Conservation (phyloP, 1,140 invertebrate species). For the Archivesica marissinica region DNA sequence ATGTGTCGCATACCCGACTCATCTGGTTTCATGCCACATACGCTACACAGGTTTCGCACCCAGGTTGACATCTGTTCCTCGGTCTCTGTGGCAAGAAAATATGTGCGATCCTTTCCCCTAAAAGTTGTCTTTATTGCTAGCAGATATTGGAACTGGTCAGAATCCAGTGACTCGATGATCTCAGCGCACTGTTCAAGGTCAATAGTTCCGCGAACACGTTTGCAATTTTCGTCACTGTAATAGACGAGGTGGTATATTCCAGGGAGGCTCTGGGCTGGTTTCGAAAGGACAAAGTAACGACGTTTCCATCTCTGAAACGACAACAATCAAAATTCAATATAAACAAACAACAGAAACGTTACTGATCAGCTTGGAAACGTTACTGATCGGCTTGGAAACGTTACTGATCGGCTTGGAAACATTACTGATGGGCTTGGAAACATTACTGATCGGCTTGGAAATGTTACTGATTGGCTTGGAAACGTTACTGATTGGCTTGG, state of each 20-base stretch:
- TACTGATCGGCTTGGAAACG: too few species aligned
- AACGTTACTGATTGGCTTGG: too few species aligned
- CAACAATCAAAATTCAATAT: conserved; percentile 68
- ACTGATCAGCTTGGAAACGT: not conserved
- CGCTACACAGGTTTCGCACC: conserved; percentile 96
- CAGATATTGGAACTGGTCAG: conserved; percentile 77
- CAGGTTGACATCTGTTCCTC: conserved; percentile 97
- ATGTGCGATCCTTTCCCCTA: conserved; percentile 88
- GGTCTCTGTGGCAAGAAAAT: conserved; percentile 95
- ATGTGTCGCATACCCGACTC: conserved; percentile 85
- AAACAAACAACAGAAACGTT: not conserved
- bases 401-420: too few species aligned
- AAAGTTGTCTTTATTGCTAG: conserved; percentile 79
- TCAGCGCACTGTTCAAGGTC: conserved; percentile 98
- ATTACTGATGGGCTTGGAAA: too few species aligned
- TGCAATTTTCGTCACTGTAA: conserved; percentile 93
- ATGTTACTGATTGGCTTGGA: too few species aligned
- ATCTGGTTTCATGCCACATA: conserved; percentile 93
- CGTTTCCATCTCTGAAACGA: conserved; percentile 94
- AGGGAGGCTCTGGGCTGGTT: conserved; percentile 94
- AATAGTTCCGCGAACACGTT: conserved; percentile 95
- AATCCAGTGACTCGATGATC: conserved; percentile 86
- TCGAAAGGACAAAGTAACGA: conserved; percentile 94
- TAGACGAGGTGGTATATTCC: conserved; percentile 97
- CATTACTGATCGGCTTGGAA: too few species aligned